Percentiles rank a stretch among this genome's conserved stretches.
phyloP scores from a whole-genome alignment of 35 echinoderm and acorn worm species.

The Lytechinus pictus region DNA sequence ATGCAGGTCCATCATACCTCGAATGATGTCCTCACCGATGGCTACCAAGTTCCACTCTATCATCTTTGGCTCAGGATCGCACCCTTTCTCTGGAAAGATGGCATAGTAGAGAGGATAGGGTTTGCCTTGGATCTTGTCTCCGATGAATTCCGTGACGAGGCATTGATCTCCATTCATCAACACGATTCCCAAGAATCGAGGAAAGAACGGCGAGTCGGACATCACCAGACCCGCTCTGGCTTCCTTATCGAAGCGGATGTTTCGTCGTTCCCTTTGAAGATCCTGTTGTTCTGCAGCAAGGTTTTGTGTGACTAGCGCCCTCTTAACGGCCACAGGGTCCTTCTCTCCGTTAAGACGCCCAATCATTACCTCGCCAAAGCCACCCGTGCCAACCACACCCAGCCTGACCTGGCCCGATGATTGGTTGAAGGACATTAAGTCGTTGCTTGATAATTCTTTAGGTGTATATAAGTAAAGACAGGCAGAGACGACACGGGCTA shows the following conservation, averaged over 20 bases:
- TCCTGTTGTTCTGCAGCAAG: background rate
- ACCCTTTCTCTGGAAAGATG: background rate
- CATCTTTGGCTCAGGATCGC: background rate
- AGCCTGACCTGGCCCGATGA: background rate
- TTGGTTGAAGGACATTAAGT: background rate
- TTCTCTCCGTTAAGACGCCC: background rate
- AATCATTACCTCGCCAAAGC: background rate
- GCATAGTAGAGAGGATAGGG: background rate
- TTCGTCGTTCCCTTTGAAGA: background rate
- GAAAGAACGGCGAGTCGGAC: background rate
- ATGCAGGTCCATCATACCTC: constrained; percentile 22
- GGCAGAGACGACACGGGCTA: background rate
- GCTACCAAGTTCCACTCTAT: background rate
- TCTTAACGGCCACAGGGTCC: constrained; percentile 9
- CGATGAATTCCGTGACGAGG: constrained; percentile 31
- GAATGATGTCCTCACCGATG: constrained; percentile 2
- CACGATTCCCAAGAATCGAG: background rate
- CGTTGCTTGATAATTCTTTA: background rate
- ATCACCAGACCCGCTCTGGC: background rate
- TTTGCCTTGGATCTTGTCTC: constrained; percentile 28
- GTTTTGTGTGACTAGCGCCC: background rate
- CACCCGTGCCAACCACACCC: background rate
- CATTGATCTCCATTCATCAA: background rate
- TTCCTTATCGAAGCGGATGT: background rate
- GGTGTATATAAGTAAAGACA: background rate